Evolutionary conservation across 64 coral and sea anemone genomes (phyloP), one percentile per base, ranked within the genome.

Genomic region (Montipora efflorescens): DNA sequence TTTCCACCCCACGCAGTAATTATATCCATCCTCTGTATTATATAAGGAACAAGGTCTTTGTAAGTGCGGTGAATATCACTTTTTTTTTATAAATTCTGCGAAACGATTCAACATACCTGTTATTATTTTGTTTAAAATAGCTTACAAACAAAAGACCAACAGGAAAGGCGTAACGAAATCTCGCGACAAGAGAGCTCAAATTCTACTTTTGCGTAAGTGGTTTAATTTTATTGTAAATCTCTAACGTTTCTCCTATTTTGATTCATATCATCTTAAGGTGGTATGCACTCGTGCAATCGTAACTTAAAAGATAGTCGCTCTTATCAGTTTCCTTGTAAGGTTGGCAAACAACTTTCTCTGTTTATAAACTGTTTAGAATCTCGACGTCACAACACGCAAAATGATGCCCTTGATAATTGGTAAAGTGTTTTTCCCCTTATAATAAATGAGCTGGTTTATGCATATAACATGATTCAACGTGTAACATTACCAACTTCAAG

Each of bases 41-140:
- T 64, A 64, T 4, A 16, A 64, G 14, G 61, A 64, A 5, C 68
- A 71, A n/a, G 19, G 11, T 12, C 20, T 71, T 71, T 71, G 68
- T 23, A 7, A 71, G 68, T 21, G 8, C 7, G 14, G 19, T 71
- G 18, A 36, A 36, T 36, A 36, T 36, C 36, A 36, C 36, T 2
- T 58, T 84, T 66, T 66, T 36, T 67, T 6, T 28, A 84, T 14
- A 8, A 46, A 47, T 28, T 67, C 64, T 62, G 61, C 62, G 47
- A 8, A 67, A 84, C 67, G 81, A 84, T 36, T 28, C 59, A 16
- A 36, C 45, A 19, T 49, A 86, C 82, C 82, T 71, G 82, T 68
- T 21, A 71, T 86, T 71, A 84, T 67, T 18, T 58, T 22, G 20
- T 2, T 28, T 20, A 43, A 86, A 64, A 9, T 49, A 64, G 50